Evolutionary conservation across 2,888 invertebrate genomes (phyloP).

Genomic region (Charanyca ferruginea): DNA sequence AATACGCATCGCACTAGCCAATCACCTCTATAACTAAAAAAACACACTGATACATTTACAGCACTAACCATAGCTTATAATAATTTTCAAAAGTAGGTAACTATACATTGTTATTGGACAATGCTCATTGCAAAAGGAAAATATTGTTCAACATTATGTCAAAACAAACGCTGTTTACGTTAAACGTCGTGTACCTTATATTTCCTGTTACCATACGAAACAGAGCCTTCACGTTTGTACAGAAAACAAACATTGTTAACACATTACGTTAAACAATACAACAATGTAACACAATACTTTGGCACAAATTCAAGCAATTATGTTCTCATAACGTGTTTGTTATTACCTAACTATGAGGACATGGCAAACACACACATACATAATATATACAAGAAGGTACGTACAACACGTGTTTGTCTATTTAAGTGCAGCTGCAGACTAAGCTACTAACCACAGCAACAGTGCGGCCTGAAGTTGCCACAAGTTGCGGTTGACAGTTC

Average conservation of each 20-base stretch:
- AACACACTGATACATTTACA: no score
- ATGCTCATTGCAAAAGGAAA: neutral
- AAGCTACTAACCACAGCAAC: conserved; percentile 37
- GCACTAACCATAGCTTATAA: neutral
- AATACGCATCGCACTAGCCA: no score
- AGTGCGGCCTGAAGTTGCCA: conserved; percentile 37
- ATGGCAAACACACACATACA: conserved; percentile 1
- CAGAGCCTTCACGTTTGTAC: conserved; percentile 17
- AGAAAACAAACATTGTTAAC: conserved; percentile 44
- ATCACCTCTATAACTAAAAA: no score
- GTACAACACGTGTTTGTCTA: conserved; percentile 5
- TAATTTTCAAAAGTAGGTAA: neutral
- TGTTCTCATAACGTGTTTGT: conserved; percentile 56
- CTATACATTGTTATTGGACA: neutral
- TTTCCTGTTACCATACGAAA: conserved; percentile 13
- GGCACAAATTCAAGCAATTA: conserved; percentile 57
- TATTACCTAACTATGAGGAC: conserved; percentile 50
- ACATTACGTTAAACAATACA: conserved; percentile 47
- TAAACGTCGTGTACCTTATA: conserved; percentile 9
- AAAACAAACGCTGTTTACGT: conserved; percentile 20
- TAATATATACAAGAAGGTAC: neutral
- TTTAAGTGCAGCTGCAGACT: conserved; percentile 49
- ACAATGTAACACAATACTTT: conserved; percentile 53
- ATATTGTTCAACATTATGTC: conserved; percentile 12
- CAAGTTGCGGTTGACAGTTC: conserved; percentile 50